Percentiles rank a stretch among this genome's conserved stretches.
These are phyloP conservation scores for Xerus inauris DNA, from an alignment of 2,113 vertebrate genomes.

Conservation along the genomic window DNA sequence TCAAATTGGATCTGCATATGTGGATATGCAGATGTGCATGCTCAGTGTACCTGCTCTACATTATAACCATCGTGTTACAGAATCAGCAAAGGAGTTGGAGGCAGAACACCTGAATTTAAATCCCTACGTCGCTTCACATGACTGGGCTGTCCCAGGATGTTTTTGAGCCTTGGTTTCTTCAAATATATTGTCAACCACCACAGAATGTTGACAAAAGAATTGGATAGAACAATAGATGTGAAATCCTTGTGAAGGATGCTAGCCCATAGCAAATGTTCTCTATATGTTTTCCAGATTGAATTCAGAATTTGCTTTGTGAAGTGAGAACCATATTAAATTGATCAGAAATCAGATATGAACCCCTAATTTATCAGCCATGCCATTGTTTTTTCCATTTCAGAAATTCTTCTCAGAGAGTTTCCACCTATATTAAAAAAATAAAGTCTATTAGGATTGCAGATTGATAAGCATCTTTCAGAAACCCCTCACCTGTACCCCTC, in stretches of 20 bases:
- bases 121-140: background rate
- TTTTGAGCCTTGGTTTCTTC: background rate
- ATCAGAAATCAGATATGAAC: background rate
- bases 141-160: background rate
- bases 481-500: too few species aligned
- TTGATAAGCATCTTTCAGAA: slow-evolving; percentile 38
- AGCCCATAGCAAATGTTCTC: background rate
- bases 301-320: background rate
- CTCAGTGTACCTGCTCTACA: background rate
- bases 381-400: background rate
- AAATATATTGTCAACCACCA: background rate
- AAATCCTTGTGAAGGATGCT: background rate
- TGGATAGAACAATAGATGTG: background rate
- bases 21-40: background rate
- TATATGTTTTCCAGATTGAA: background rate
- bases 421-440: background rate
- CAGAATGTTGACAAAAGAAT: background rate
- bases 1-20: background rate
- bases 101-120: background rate
- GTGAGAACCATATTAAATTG: background rate
- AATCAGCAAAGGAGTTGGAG: background rate
- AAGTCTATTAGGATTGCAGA: background rate
- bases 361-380: background rate
- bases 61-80: background rate
- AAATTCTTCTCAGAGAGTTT: background rate